These are phyloP conservation scores for Beris morrisii DNA, from an alignment of 2,888 invertebrate genomes.

Conservation along the genomic window DNA sequence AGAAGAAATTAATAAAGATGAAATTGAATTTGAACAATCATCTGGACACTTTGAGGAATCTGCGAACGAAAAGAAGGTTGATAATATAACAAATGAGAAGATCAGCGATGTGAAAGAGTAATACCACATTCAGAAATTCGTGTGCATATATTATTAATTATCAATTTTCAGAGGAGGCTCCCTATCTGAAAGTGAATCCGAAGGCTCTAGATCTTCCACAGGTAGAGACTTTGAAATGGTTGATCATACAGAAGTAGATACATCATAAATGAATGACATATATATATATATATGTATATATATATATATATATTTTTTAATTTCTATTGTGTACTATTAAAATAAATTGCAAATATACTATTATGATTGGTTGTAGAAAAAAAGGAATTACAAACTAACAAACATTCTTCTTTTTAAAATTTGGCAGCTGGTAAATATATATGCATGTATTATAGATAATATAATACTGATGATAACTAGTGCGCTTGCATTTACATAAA, in stretches of 20 bases:
- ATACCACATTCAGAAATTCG: slow-evolving; percentile 19
- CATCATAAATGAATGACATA: slow-evolving; percentile 42
- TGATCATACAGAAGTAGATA: slow-evolving; percentile 68
- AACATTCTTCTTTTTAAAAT: too few relatives aligned
- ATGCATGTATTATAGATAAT: too few relatives aligned
- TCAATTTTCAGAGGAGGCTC: slow-evolving; percentile 34
- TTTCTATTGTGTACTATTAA: slow-evolving; percentile 12
- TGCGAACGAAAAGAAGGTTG: neutral
- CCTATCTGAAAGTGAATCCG: slow-evolving; percentile 78
- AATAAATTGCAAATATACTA: slow-evolving; percentile 16
- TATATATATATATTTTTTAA: slow-evolving; percentile 45
- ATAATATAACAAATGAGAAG: slow-evolving; percentile 36
- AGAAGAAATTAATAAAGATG: slow-evolving; percentile 52
- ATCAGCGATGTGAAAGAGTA: slow-evolving; percentile 42
- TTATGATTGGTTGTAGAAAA: too few relatives aligned
- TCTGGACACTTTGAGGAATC: neutral
- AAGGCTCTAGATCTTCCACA: slow-evolving; percentile 77
- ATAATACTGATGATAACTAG: too few relatives aligned
- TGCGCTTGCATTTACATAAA: too few relatives aligned
- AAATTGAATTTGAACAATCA: slow-evolving; percentile 49
- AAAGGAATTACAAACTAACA: too few relatives aligned
- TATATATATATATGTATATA: slow-evolving; percentile 1
- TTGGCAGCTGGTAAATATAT: too few relatives aligned
- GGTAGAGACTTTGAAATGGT: slow-evolving; percentile 89
- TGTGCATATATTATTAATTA: neutral